Evolutionary conservation across 2,113 vertebrate genomes (phyloP), one percentile per base, ranked within the genome.

Genomic region (Morone chrysops): DNA sequence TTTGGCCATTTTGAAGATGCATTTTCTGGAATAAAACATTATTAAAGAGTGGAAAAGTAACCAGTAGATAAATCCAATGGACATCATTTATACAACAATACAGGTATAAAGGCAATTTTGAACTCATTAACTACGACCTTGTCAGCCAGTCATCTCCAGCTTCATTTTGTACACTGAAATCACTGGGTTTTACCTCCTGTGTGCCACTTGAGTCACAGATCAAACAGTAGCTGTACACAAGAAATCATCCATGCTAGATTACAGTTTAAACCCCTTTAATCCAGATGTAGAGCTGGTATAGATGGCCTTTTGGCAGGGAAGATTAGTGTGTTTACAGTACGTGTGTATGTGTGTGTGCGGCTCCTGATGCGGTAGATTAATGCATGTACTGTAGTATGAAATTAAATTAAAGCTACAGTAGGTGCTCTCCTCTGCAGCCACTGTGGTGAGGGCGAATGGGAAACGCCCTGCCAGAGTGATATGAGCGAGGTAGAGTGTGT

Each of bases 231-330:
- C 83, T 45, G 48, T 38, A 50, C 62, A 59, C 82, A 76, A 31
- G 83, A 78, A 72, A 70, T 89, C 88, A 81, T 41, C 81, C 84
- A 5, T 59, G 85, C 82, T 78, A 85, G 89, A 93, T 90, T 79
- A 71, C 71, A 62, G 74, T 60, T 69, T 54, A 62, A 89, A 80
- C 16, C 72, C 59, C 70, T 84, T 80, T 92, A 89, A 92, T 92
- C 89, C 92, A 84, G 72, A 62, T 74, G 76, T 76, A 63, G 83
- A 82, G 70, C 82, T 57, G 70, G 63, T 90, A 79, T 78, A 69
- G 86, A 84, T 82, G 82, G 70, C 72, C 81, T 78, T 74, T 83
- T 83, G 79, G 70, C 77, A 70, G 78, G 69, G 66, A 10, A 80
- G 89, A 87, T 89, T 89, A 92, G 77, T 78, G 85, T 31, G n/a